Base-by-base conservation (phyloP, 2,888 invertebrate genomes). In the Drosophila paranaensis region DNA sequence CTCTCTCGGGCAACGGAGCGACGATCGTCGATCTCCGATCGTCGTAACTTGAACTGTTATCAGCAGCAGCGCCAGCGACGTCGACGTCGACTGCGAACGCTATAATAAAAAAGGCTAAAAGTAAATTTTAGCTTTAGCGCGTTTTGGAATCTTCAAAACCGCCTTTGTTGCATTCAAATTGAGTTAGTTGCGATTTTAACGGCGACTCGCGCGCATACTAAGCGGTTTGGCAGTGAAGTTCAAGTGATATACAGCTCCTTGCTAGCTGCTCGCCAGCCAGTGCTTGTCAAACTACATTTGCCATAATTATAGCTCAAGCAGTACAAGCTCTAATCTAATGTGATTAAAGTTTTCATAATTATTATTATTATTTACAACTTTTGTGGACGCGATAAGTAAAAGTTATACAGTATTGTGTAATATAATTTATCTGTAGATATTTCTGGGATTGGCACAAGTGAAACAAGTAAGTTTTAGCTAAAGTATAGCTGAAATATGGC, bases 71-170 rank as follows among this genome's bases (percentile, higher is more conserved):
- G 45, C n/a, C 60, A 2, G 8, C 14, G 46, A 27, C 43, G 30
- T 33, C 50, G 46, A 51, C 54, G 10, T 45, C 45, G 40, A 20
- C 43, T 27, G 25, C 27, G 66, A 56, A 46, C 67, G 67, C 45
- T 42, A 56, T 70, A 68, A 37, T 27, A 80, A 87, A 84, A 79
- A 82, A 76, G 85, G 88, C 78, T 79, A 68, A 81, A 83, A 25
- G 39, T 55, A 51, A 65, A 67, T 70, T 76, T 74, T 53, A 53
- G 71, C 71, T 77, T 83, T 79, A 74, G 71, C 71, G 77, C 72
- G 79, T 84, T 84, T 84, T 71, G 70, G 70, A 71, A 74, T 87
- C 84, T 89, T 86, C 78, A 86, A 86, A 86, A 86, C 77, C 75
- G 60, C 76, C 76, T 73, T 61, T 73, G 78, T 63, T 69, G 74